Evolutionary conservation across 2,888 invertebrate genomes (phyloP).

Genomic region (Oscheius sp.): DNA sequence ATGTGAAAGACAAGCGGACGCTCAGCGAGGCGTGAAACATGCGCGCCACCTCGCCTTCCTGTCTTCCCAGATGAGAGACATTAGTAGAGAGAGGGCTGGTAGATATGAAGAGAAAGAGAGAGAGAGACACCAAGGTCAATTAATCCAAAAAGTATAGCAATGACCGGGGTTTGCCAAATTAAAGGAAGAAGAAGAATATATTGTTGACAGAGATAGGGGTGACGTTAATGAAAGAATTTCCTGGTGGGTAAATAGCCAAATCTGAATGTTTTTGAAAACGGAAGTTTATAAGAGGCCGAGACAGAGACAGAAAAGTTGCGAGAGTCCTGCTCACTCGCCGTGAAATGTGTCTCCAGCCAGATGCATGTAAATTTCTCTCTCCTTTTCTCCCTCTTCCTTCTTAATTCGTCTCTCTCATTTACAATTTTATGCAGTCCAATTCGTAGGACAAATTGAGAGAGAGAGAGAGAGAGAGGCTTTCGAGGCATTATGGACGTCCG

Average conservation of each 20-base stretch:
- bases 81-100: slow-evolving; percentile 5
- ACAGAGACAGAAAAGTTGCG: not conserved
- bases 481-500: too few species aligned
- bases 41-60: slow-evolving; percentile 16
- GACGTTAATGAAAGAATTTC: too few species aligned
- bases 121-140: slow-evolving; percentile 14
- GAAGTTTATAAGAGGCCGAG: not conserved
- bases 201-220: not conserved
- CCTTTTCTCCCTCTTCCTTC: not conserved
- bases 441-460: slow-evolving; percentile 17
- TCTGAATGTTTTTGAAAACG: not conserved
- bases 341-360: not conserved
- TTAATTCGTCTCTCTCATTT: slow-evolving; percentile 3
- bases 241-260: too few species aligned
- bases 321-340: not conserved
- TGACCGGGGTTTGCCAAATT: not conserved
- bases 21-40: slow-evolving; percentile 27
- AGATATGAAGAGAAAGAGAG: not conserved
- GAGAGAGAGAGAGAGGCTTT: not conserved
- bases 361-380: not conserved
- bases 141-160: slow-evolving; percentile 1
- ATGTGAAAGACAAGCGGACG: slow-evolving; percentile 27
- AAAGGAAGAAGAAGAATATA: not conserved
- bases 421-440: slow-evolving; percentile 28
- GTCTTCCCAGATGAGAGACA: slow-evolving; percentile 22